Percentiles rank a stretch among this genome's conserved stretches.
Conservation (phyloP, 2,113 vertebrate genomes). For the Tupaia tana region DNA sequence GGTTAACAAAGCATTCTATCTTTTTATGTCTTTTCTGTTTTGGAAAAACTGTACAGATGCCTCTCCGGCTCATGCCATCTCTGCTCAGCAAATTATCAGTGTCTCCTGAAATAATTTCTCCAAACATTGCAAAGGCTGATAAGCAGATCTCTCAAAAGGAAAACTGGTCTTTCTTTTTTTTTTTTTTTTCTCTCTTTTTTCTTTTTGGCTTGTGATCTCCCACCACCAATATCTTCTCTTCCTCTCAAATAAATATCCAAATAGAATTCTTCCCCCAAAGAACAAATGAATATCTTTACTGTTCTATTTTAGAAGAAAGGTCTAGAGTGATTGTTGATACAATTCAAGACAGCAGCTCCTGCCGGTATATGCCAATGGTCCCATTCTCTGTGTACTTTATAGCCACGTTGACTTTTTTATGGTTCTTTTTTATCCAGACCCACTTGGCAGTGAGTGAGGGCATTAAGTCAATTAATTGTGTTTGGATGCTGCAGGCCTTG, state of each 20-base stretch:
- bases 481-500: neutral
- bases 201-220: conserved; percentile 56
- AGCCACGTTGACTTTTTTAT: neutral
- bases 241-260: conserved; percentile 49
- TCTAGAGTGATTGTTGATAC: neutral
- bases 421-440: neutral
- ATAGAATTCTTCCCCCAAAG: conserved; percentile 43
- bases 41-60: neutral
- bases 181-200: neutral
- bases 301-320: neutral
- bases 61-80: conserved; percentile 16
- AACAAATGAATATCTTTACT: conserved; percentile 1
- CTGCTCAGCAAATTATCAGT: conserved; percentile 66
- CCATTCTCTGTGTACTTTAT: neutral
- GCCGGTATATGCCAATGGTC: neutral
- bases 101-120: conserved; percentile 59
- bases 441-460: neutral
- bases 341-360: neutral
- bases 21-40: neutral
- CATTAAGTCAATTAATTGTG: conserved; percentile 53
- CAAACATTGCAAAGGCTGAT: conserved; percentile 58
- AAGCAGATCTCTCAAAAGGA: conserved; percentile 20
- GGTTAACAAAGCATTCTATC: neutral
- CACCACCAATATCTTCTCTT: conserved; percentile 1
- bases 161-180: neutral